Base-by-base conservation (phyloP, 2,113 vertebrate species). In the Puntigrus tetrazona region DNA sequence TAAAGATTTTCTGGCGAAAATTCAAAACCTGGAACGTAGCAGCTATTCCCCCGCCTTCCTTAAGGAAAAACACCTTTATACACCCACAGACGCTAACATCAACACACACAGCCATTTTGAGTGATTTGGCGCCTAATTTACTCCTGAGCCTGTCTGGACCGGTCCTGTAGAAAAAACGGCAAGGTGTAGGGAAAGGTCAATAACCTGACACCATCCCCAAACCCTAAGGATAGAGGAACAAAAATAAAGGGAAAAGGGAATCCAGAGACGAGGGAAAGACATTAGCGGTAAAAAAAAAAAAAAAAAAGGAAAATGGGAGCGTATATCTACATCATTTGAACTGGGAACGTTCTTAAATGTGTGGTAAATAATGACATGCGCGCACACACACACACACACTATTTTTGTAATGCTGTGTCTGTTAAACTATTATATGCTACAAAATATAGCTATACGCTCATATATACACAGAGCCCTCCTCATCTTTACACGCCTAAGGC, bases 181-280 rank as follows among this genome's bases (percentile, higher is more conserved):
- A 89, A 90, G 92, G 90, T 92, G 90, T 92, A 86, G 89, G 87
- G 85, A 93, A 94, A 94, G 93, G 94, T 94, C 93, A 94, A 86
- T 88, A 90, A 89, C 90, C 31, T 86, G 84, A 89, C 89, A 84
- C 88, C 86, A 14, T 84, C 79, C 59, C 70, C 75, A 73, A 47
- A 65, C 57, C 63, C 63, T 63, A 16, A 79, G 77, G 77, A 61
- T 4, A 79, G 10, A 77, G 18, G 25, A 55, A 50, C 18, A 55
- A 52, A 77, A 77, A 55, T 52, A 57, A 36, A 77, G 67, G 50
- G 22, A 18, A 52, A 55, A 41, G 34, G n/a, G 36, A 43, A 59
- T 41, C 27, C 18, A 83, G 50, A 57, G 29, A 55, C 10, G 50
- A 55, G 70, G 65, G 18, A 69, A 41, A 43, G 47, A 77, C 47